phyloP scores from a whole-genome alignment of 1,140 invertebrate species.

The Solen grandis region DNA sequence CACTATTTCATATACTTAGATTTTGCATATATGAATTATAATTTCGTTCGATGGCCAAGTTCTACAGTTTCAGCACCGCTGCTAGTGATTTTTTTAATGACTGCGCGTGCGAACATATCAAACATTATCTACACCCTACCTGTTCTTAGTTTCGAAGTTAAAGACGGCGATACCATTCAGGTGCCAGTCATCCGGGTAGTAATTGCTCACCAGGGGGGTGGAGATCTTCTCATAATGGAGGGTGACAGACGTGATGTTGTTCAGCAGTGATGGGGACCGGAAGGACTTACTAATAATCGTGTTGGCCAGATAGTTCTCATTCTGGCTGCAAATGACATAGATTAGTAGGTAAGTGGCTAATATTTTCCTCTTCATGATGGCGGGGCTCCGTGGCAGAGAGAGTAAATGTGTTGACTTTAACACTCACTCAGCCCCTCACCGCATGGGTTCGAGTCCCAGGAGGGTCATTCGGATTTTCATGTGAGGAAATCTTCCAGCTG shows the following conservation, averaged over 20 bases:
- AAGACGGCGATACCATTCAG: slow-evolving; percentile 39
- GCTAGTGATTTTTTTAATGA: too few relatives aligned
- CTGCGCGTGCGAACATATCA: too few relatives aligned
- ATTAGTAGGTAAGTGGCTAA: background rate
- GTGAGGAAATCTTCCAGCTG: too few relatives aligned
- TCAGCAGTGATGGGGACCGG: slow-evolving; percentile 2
- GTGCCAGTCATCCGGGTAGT: slow-evolving; percentile 48
- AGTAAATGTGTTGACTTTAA: too few relatives aligned
- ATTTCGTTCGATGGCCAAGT: background rate
- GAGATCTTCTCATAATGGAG: slow-evolving; percentile 44
- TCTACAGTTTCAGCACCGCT: background rate
- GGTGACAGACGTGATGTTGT: background rate
- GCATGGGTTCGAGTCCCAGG: too few relatives aligned
- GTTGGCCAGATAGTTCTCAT: slow-evolving; percentile 4
- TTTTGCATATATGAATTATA: background rate
- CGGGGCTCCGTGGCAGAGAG: too few relatives aligned
- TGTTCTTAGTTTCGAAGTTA: slow-evolving; percentile 18
- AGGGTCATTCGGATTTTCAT: too few relatives aligned
- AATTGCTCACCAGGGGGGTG: slow-evolving; percentile 1
- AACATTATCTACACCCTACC: too few relatives aligned
- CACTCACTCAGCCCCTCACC: too few relatives aligned
- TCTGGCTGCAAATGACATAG: too few relatives aligned
- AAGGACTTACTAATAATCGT: slow-evolving; percentile 27
- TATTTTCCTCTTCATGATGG: background rate
- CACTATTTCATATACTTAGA: background rate